Percentiles rank a stretch among this genome's conserved stretches.
These are phyloP conservation scores for Dicrurus megarhynchus DNA, from an alignment of 2,113 vertebrate genomes.

Conservation along the genomic window DNA sequence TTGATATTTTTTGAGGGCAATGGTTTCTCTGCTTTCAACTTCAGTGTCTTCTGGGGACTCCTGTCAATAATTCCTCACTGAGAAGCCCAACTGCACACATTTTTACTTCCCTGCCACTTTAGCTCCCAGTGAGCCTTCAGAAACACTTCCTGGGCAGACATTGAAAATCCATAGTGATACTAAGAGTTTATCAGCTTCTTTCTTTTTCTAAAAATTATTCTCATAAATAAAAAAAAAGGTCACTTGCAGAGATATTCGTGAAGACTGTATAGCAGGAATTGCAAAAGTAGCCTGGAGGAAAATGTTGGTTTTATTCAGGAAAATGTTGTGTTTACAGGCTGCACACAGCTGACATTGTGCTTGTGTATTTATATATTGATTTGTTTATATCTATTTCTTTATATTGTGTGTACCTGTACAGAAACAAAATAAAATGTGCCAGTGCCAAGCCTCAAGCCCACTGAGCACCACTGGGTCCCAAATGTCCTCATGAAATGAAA, in stretches of 20 bases:
- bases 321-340: neutral
- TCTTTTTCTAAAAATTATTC: neutral
- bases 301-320: neutral
- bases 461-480: neutral
- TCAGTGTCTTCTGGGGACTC: neutral
- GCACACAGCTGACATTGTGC: neutral
- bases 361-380: neutral
- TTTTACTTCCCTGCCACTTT: neutral
- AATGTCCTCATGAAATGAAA: neutral
- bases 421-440: neutral
- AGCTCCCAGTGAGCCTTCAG: neutral
- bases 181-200: neutral
- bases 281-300: neutral
- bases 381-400: neutral
- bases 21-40: neutral
- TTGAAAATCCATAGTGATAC: neutral
- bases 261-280: neutral
- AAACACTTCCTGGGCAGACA: neutral
- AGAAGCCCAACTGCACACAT: neutral
- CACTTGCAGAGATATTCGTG: neutral
- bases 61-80: neutral
- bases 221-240: neutral
- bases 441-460: too few relatives aligned
- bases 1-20: neutral
- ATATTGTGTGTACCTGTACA: neutral